Evolutionary conservation across 2,113 vertebrate genomes (phyloP).

Genomic region (Rhinoderma darwinii): DNA sequence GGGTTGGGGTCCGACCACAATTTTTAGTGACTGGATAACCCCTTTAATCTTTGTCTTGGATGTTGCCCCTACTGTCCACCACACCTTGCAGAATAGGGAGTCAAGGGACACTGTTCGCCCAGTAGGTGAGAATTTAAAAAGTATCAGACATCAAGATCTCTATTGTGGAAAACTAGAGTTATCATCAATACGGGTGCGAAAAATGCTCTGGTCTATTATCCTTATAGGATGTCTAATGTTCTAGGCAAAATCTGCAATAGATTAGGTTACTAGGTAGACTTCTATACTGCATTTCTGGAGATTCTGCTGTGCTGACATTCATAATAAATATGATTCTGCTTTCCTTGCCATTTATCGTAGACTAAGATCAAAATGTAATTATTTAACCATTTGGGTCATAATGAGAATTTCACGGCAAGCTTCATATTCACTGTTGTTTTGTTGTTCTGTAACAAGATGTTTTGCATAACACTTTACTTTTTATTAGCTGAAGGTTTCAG

Average conservation of each 20-base stretch:
- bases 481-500: slow-evolving; percentile 30
- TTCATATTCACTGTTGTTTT: slow-evolving; percentile 13
- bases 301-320: neutral
- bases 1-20: too few relatives aligned
- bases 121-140: too few relatives aligned
- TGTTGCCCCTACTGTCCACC: too few relatives aligned
- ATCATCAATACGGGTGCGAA: too few relatives aligned
- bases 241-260: neutral
- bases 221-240: neutral
- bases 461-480: slow-evolving; percentile 17
- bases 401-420: slow-evolving; percentile 4
- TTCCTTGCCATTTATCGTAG: neutral
- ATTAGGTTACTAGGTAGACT: neutral
- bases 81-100: too few relatives aligned
- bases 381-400: neutral
- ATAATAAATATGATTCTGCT: neutral
- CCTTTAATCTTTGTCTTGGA: too few relatives aligned
- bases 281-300: neutral
- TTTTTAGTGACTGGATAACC: too few relatives aligned
- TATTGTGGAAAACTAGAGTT: too few relatives aligned
- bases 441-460: slow-evolving; percentile 1
- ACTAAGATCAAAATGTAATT: neutral
- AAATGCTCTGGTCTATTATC: too few relatives aligned
- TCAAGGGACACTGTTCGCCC: too few relatives aligned
- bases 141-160: too few relatives aligned